Evolutionary conservation across 2,888 invertebrate genomes (phyloP), one percentile per base, ranked within the genome.

Genomic region (Papilio protenor): DNA sequence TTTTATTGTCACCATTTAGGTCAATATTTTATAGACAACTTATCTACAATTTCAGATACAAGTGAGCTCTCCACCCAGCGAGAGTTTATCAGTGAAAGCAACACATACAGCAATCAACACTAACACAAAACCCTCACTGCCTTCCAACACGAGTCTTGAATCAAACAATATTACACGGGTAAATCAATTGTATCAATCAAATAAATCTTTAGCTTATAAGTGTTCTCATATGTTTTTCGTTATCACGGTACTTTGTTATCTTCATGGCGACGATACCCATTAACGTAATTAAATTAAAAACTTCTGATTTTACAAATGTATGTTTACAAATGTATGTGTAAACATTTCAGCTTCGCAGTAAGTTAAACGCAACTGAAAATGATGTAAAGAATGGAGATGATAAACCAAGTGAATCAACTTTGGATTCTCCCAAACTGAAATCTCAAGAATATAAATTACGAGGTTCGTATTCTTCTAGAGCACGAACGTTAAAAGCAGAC

Each of bases 41-140:
- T 79, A 74, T 80, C 76, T 80, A 83, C 55, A 81, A 85, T 93
- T 94, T 90, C 94, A 94, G 94, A 94, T 93, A 92, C 91, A 90
- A 88, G 82, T 87, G 85, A 90, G 87, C 91, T 94, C 94, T 94
- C 90, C 91, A 82, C 80, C 84, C 82, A 87, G 88, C 84, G 94
- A 94, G 93, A 94, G 91, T 90, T 92, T 94, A 89, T 90, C 93
- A 90, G 90, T 92, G 91, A 95, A 89, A 92, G 93, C 92, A 89
- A 94, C 95, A 88, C 93, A 95, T 87, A 94, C 91, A 89, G 90
- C 93, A 84, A 90, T 90, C 84, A 93, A 92, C 86, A 91, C 93
- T 78, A 90, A 90, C 86, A 87, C 91, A 84, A 85, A 91, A 84
- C 86, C 93, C 86, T 84, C 89, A 90, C 92, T 91, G 85, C 87